Evolutionary conservation across 2,888 invertebrate species (phyloP), one percentile per base, ranked within the genome.

Genomic region (Ernsta delagoae): DNA sequence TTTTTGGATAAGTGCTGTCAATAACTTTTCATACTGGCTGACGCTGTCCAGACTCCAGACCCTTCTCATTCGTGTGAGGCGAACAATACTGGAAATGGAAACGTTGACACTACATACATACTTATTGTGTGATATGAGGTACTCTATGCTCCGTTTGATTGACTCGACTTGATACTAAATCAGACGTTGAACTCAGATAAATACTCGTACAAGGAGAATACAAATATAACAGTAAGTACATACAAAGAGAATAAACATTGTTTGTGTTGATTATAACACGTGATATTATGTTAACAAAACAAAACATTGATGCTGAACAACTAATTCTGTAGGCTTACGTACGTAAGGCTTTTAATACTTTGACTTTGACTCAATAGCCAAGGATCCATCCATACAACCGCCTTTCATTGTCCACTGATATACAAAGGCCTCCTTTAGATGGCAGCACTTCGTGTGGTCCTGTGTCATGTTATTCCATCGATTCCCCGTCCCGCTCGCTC

Each of bases 1-100:
- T 16, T 16, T 16, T 16, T 16, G 16, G 0, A 16, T 16, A 1
- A 16, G 1, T 16, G 16, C 16, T 16, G 16, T 16, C 16, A 16
- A 16, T 16, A 16, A 16, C 16, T 16, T 16, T 1, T 16, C 16
- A 16, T 16, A 16, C 16, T 16, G 16, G 36, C 36, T 36, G 36
- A 36, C 36, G 5, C 36, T 36, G 36, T 36, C 7, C 5, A 36
- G 36, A 36, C 36, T 7, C 16, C 5, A 50, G 59, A 65, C 65
- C 65, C 48, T 65, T 11, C 50, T 65, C 65, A 50, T 24, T 65
- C 59, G 34, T 50, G 50, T 57, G 57, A 11, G 8, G n/a, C 48
- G 7, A 12, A 36, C 48, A 64, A 4, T 31, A 34, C 50, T 43
- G 9, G 41, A 43, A 4, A 3, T 36, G 36, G 0, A 36, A 36